Evolutionary conservation across 30 jellyfish, hydroid and myxozoan genomes (phyloP).

Genomic region (Aurelia aurita): DNA sequence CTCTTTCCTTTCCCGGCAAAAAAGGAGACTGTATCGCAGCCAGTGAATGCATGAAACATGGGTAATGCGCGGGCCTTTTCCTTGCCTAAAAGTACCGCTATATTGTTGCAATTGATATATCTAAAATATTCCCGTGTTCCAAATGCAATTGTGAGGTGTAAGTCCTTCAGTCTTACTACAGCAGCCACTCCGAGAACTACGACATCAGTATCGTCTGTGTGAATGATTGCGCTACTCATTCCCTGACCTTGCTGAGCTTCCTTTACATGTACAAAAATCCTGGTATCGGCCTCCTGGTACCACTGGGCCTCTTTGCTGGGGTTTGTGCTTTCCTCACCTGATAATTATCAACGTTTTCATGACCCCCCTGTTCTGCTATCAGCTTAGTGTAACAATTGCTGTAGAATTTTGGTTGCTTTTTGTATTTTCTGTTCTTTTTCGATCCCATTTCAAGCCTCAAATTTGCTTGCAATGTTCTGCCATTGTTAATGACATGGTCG

Average conservation of each 20-base stretch:
- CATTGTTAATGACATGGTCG: too few relatives aligned
- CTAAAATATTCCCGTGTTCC: slow-evolving; percentile 10
- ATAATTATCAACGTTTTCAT: too few relatives aligned
- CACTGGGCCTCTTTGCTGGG: too few relatives aligned
- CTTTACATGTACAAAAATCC: slow-evolving; percentile 12
- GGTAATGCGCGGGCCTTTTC: slow-evolving; percentile 38
- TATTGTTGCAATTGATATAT: slow-evolving; percentile 13
- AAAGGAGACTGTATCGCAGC: slow-evolving; percentile 49
- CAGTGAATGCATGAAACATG: slow-evolving; percentile 37
- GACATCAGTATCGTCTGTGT: slow-evolving; percentile 33
- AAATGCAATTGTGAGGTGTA: slow-evolving; percentile 21
- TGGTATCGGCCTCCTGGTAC: slow-evolving; percentile 59
- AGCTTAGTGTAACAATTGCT: too few relatives aligned
- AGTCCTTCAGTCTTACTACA: slow-evolving; percentile 3
- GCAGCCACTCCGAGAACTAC: slow-evolving; percentile 37
- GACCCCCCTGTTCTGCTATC: too few relatives aligned
- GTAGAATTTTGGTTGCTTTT: too few relatives aligned
- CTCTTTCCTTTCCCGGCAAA: slow-evolving; percentile 17
- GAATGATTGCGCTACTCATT: slow-evolving; percentile 4
- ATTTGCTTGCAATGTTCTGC: too few relatives aligned
- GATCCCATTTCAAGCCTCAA: too few relatives aligned
- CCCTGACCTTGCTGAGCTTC: slow-evolving; percentile 42
- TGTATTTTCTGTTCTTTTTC: too few relatives aligned
- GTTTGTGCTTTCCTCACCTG: too few relatives aligned
- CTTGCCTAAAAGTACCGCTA: slow-evolving; percentile 27